Conservation (phyloP, 2,888 invertebrate genomes). For the Drosophila nr. medialis region DNA sequence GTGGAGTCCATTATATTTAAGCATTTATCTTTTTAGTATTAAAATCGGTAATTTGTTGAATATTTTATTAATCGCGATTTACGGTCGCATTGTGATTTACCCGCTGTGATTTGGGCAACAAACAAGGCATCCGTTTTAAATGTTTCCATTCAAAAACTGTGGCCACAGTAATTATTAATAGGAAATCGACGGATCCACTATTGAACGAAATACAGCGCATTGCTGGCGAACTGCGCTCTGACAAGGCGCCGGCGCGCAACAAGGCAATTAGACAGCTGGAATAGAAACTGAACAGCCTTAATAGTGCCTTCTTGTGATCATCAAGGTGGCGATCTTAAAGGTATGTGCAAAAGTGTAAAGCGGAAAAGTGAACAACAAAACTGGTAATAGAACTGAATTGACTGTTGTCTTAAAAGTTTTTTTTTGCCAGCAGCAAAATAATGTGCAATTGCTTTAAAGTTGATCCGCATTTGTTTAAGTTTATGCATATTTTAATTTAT, state of each 20-base stretch:
- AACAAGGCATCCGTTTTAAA: neutral
- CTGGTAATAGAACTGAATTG: neutral
- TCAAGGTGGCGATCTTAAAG: too few species aligned
- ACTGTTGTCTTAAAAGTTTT: too few species aligned
- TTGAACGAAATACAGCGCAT: too few species aligned
- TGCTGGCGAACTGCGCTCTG: too few species aligned
- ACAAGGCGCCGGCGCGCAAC: too few species aligned
- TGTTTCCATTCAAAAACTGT: neutral
- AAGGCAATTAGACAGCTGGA: too few species aligned
- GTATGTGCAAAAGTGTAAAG: constrained; percentile 38
- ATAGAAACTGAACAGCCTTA: too few species aligned
- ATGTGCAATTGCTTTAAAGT: neutral
- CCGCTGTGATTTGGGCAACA: constrained; percentile 13
- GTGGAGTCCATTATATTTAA: neutral
- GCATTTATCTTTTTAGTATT: neutral
- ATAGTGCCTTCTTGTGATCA: too few species aligned
- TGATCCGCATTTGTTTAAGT: too few species aligned
- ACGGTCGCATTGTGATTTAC: constrained; percentile 11
- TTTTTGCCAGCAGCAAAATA: too few species aligned
- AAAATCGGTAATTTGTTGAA: neutral
- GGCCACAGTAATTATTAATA: neutral
- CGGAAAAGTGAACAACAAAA: constrained; percentile 50
- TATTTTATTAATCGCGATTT: neutral
- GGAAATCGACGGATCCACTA: constrained; percentile 18
- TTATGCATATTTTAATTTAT: too few species aligned